Evolutionary conservation across 2,888 invertebrate species (phyloP).

Genomic region (Diaphora mendica): DNA sequence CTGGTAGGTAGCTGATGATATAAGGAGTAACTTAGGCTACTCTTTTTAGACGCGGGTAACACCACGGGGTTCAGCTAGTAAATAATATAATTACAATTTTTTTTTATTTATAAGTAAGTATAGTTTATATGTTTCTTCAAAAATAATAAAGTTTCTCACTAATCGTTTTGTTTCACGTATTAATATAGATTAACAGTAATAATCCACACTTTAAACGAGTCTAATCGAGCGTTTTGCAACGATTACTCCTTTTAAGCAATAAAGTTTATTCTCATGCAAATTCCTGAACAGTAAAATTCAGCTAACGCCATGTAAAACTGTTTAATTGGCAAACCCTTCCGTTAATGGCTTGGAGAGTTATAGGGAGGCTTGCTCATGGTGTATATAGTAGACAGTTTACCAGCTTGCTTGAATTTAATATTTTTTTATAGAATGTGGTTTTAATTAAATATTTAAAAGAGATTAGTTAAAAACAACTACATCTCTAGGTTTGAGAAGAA

Average conservation of each 20-base stretch:
- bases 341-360: constrained; percentile 46
- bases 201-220: constrained; percentile 1
- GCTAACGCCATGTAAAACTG: constrained; percentile 63
- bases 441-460: neutral
- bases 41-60: too few species aligned
- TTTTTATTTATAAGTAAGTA: too few species aligned
- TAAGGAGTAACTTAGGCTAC: too few species aligned
- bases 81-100: too few species aligned
- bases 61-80: too few species aligned
- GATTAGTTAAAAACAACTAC: neutral
- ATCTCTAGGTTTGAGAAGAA: neutral
- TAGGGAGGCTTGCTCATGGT: constrained; percentile 30
- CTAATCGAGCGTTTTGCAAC: constrained; percentile 11
- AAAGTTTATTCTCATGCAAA: constrained; percentile 66
- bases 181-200: neutral
- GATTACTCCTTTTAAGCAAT: constrained; percentile 21
- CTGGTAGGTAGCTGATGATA: too few species aligned
- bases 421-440: neutral
- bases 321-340: constrained; percentile 67
- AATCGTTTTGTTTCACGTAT: too few species aligned
- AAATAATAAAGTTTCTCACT: too few species aligned
- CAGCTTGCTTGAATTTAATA: neutral
- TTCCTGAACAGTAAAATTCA: constrained; percentile 59
- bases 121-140: too few species aligned
- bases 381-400: constrained; percentile 13